Evolutionary conservation across 2,797 vertebrate species (phyloP).

Genomic region (Hafferia zeledoni): DNA sequence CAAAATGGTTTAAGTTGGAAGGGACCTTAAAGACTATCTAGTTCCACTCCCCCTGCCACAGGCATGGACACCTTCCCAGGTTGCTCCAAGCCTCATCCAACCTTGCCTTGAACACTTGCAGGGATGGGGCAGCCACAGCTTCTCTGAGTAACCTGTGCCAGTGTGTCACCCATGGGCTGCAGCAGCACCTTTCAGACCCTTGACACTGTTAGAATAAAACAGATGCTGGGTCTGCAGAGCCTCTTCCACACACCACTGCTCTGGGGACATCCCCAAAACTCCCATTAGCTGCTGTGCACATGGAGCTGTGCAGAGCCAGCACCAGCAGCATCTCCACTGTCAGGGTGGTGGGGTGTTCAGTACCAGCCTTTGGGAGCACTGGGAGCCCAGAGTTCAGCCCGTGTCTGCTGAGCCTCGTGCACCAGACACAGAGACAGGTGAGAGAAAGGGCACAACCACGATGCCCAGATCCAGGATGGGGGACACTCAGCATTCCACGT

Average conservation of each 20-base stretch:
- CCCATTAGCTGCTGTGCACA: background rate
- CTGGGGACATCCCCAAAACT: background rate
- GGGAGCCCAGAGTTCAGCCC: background rate
- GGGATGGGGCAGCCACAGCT: background rate
- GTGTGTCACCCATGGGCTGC: background rate
- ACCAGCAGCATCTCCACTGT: background rate
- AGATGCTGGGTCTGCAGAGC: background rate
- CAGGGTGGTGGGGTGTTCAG: background rate
- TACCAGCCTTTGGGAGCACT: background rate
- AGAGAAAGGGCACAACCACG: accelerated
- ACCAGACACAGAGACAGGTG: accelerated
- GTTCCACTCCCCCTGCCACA: background rate
- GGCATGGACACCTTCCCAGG: background rate
- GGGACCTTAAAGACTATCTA: background rate
- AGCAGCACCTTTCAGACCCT: background rate
- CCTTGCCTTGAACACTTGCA: background rate
- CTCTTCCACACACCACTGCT: accelerated
- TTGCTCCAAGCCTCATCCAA: accelerated
- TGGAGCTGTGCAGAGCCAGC: background rate
- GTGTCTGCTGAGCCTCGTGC: background rate
- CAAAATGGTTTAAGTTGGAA: background rate
- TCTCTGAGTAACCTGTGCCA: background rate
- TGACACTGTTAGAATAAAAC: background rate
- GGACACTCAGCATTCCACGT: background rate
- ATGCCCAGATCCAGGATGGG: too few relatives aligned